Evolutionary conservation across 2,888 invertebrate genomes (phyloP).

Genomic region (Drosophila fungiperda): DNA sequence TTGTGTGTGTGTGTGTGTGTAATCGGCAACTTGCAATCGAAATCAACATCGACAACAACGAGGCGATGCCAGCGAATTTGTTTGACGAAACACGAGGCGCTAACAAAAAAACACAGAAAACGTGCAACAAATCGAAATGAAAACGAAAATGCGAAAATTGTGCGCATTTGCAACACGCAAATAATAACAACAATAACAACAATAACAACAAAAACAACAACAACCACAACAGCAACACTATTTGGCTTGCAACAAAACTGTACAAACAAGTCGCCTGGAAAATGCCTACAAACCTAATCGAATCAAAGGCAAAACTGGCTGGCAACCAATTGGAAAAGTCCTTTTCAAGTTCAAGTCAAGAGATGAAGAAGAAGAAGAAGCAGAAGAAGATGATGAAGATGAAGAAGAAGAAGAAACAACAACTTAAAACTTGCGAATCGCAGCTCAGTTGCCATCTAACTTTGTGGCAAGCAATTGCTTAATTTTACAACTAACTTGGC

Average conservation of each 20-base stretch:
- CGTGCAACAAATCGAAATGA: constrained; percentile 64
- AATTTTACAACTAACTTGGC: no score
- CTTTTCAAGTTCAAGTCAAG: not conserved
- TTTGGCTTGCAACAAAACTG: constrained; percentile 1
- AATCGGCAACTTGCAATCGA: constrained; percentile 49
- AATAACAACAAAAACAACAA: constrained; percentile 4
- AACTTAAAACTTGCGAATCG: not conserved
- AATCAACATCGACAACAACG: constrained; percentile 45
- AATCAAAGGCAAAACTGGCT: not conserved
- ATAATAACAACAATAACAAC: constrained; percentile 27
- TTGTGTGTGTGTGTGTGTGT: constrained; percentile 33
- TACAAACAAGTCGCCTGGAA: not conserved
- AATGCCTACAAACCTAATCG: not conserved
- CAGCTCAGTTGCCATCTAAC: not conserved
- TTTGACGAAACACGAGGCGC: constrained; percentile 57
- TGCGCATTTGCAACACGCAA: constrained; percentile 36
- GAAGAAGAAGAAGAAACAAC: not conserved
- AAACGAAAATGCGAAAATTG: constrained; percentile 57
- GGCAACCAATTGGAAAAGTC: not conserved
- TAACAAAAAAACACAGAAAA: constrained; percentile 50
- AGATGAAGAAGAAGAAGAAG: not conserved
- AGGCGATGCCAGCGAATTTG: constrained; percentile 36
- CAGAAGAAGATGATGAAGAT: no score
- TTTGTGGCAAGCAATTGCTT: not conserved
- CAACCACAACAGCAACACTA: not conserved